Evolutionary conservation across 1,140 invertebrate genomes (phyloP), one percentile per base, ranked within the genome.

Genomic region (Ceratina japonica): DNA sequence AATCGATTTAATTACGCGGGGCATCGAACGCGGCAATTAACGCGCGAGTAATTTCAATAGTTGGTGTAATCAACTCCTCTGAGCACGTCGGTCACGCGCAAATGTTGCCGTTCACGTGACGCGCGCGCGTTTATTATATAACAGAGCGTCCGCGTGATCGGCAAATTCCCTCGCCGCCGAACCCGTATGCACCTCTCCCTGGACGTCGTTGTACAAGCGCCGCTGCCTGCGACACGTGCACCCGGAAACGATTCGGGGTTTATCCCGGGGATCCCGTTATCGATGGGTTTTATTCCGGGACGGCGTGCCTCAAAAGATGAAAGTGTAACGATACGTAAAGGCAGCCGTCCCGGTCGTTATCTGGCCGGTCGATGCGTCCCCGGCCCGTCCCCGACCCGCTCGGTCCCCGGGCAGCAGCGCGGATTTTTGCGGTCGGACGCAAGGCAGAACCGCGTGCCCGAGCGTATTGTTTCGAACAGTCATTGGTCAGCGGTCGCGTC

Each of bases 21-120:
- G 7, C 13, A 31, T 24, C 56, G 75, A 76, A 61, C 56, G 75
- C 59, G 61, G 56, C 65, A 76, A 76, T 76, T 76, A 76, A 76
- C 75, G 37, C 65, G 56, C 65, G 58, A 61, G 58, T 70, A 61
- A 76, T 76, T 76, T 76, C 75, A 76, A 70, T 70, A 61, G 65
- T 13, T 56, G 2, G 22, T 15, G 44, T 61, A 68, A 76, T 76
- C 56, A 69, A 44, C 56, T 59, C 58, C 54, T 44, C 69, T 22
- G 69, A 44, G 22, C 56, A 13, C n/a, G n/a, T 16, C 16, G n/a
- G 44, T 56, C 65, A 76, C 66, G 76, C 64, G 69, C 70, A 73
- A 72, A 64, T 63, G 76, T 73, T 59, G 13, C 3, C n/a, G 18
- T 56, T 49, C 56, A 71, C 64, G 64, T 70, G 66, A 70, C 44